A percentile compares a stretch with the other conserved stretches of the same genome.
These are phyloP conservation scores for Euplexia lucipara DNA, from an alignment of 2,888 invertebrate species.

Conservation along the genomic window DNA sequence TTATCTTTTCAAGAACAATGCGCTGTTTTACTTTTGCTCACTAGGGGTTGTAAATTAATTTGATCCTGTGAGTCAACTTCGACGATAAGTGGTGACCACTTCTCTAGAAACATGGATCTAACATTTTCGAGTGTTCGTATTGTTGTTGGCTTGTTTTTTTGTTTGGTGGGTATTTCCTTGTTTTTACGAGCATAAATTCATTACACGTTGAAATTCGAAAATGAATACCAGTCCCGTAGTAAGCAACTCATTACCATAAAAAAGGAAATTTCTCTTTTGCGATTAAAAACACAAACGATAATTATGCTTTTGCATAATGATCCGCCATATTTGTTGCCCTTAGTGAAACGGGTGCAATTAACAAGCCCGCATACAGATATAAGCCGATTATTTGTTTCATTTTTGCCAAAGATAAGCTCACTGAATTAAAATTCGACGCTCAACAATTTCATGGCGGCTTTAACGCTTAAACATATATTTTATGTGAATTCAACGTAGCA, in stretches of 20 bases:
- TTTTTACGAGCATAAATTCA: conserved; percentile 9
- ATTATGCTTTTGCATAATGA: conserved; percentile 44
- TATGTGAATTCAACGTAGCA: conserved; percentile 27
- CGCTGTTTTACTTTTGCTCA: conserved; percentile 16
- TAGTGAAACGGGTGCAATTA: conserved; percentile 48
- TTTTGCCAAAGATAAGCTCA: conserved; percentile 51
- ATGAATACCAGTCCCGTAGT: conserved; percentile 9
- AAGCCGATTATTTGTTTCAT: conserved; percentile 44
- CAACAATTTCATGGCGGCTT: conserved; percentile 40
- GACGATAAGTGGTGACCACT: conserved; percentile 29
- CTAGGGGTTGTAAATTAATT: conserved; percentile 35
- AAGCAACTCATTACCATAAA: conserved; percentile 25
- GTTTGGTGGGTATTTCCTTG: not conserved
- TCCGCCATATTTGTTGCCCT: conserved; percentile 35
- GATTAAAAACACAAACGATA: conserved; percentile 29
- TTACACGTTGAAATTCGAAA: conserved; percentile 11
- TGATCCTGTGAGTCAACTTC: conserved; percentile 34
- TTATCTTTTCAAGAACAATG: conserved; percentile 33
- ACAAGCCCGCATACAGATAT: conserved; percentile 57
- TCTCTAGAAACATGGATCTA: conserved; percentile 15
- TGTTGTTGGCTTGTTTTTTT: conserved; percentile 12
- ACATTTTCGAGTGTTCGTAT: not conserved
- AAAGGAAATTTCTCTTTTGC: conserved; percentile 34
- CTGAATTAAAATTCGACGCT: conserved; percentile 33
- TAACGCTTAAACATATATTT: conserved; percentile 39